A percentile compares a stretch with the other conserved stretches of the same genome.
These are phyloP conservation scores for Coilia nasus DNA, from an alignment of 2,797 vertebrate species.

Conservation along the genomic window DNA sequence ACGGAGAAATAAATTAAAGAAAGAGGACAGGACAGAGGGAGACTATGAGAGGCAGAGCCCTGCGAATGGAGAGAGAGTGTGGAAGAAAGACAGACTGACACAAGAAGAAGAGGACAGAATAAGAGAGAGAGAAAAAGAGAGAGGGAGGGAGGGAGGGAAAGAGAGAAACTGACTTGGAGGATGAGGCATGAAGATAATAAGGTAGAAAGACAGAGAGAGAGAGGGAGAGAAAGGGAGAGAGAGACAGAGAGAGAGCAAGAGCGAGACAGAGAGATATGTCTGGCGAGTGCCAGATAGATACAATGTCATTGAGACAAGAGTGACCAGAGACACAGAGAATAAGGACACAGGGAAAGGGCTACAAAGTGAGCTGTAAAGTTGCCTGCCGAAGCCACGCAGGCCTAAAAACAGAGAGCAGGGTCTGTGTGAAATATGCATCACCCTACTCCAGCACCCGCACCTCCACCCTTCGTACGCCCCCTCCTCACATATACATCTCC, in stretches of 20 bases:
- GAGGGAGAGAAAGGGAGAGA: neutral
- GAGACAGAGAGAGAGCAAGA: neutral
- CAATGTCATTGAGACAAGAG: neutral
- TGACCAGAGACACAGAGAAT: neutral
- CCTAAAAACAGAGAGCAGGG: neutral
- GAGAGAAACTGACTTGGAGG: neutral
- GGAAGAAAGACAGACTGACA: no score
- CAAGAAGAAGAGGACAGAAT: neutral
- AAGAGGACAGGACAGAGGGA: neutral
- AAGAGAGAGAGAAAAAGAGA: neutral
- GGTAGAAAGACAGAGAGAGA: neutral
- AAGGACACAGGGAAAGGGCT: neutral
- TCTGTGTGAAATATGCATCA: constrained; percentile 74
- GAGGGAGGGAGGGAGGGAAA: neutral
- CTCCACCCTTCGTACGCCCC: neutral
- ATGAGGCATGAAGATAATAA: neutral
- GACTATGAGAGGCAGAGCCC: neutral
- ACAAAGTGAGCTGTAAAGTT: constrained; percentile 28
- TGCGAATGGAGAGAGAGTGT: no score
- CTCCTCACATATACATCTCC: constrained; percentile 26
- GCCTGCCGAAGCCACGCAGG: neutral
- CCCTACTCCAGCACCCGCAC: constrained; percentile 30
- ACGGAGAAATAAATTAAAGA: no score
- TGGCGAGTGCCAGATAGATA: neutral
- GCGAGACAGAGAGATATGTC: no score